Conservation (phyloP, 2,888 invertebrate genomes). For the Galerucella calmariensis region DNA sequence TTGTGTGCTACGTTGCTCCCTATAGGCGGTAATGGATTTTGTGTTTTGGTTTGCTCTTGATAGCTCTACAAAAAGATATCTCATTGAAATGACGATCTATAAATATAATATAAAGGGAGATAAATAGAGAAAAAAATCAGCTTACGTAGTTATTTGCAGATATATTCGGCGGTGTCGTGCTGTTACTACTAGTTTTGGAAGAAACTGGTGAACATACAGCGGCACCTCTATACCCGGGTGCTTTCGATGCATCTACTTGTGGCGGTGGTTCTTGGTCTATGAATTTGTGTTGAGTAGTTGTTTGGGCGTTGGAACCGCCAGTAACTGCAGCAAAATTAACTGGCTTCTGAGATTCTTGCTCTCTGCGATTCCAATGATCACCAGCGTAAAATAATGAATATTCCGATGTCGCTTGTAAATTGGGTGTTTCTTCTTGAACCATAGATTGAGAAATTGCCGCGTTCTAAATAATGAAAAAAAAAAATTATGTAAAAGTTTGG, state of each 20-base stretch:
- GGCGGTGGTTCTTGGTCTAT: conserved; percentile 69
- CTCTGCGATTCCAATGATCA: conserved; percentile 70
- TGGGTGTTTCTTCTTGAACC: conserved; percentile 39
- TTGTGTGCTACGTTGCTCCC: conserved; percentile 59
- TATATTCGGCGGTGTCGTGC: conserved; percentile 68
- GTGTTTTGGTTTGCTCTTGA: conserved; percentile 55
- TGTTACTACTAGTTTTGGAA: conserved; percentile 70
- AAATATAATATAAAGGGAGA: too few relatives aligned
- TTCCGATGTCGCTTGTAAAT: conserved; percentile 71
- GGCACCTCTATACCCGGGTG: conserved; percentile 88
- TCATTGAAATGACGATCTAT: not conserved
- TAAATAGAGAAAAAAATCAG: not conserved
- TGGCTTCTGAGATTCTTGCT: conserved; percentile 69
- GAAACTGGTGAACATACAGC: conserved; percentile 82
- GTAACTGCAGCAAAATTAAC: conserved; percentile 80
- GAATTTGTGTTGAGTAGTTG: conserved; percentile 63
- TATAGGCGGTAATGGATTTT: conserved; percentile 58
- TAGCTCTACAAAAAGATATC: conserved; percentile 44
- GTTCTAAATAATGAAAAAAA: conserved; percentile 7
- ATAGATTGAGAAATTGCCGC: conserved; percentile 10
- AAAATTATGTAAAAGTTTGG: too few relatives aligned
- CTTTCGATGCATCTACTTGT: conserved; percentile 87
- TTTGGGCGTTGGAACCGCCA: conserved; percentile 65
- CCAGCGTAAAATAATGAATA: conserved; percentile 91
- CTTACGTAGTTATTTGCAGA: conserved; percentile 50